These are phyloP conservation scores for Linyphia triangularis DNA, from an alignment of 2,888 invertebrate genomes.

Conservation along the genomic window DNA sequence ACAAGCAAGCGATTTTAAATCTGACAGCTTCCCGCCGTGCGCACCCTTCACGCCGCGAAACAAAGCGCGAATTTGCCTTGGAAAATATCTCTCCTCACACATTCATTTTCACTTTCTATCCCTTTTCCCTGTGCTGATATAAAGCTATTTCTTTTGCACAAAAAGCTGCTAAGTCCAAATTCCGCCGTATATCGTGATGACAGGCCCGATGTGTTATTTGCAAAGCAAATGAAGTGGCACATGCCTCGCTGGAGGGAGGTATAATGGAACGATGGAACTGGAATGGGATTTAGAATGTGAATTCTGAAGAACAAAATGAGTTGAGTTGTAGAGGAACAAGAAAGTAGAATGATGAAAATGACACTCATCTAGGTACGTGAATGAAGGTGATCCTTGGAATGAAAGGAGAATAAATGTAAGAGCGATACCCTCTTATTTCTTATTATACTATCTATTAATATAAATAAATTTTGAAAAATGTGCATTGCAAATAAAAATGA, in stretches of 20 bases:
- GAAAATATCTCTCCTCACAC: conserved; percentile 18
- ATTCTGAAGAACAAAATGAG: conserved; percentile 3
- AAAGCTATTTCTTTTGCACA: background rate
- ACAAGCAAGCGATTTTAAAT: conserved; percentile 46
- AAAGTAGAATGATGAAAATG: background rate
- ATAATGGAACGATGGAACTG: conserved; percentile 10
- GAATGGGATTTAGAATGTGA: conserved; percentile 34
- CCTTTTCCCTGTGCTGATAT: background rate
- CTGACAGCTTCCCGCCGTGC: background rate
- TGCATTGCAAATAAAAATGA: too few species aligned
- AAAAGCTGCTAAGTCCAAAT: conserved; percentile 28
- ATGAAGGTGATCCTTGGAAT: background rate
- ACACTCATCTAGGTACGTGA: background rate
- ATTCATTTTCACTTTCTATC: background rate
- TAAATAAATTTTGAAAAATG: too few species aligned
- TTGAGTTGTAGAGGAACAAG: background rate
- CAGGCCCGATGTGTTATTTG: conserved; percentile 39
- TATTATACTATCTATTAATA: too few species aligned
- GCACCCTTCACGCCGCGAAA: conserved; percentile 22
- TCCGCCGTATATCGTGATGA: conserved; percentile 40
- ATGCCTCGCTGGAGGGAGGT: background rate
- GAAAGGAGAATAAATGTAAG: background rate
- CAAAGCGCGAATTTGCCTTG: conserved; percentile 22
- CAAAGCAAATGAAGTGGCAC: conserved; percentile 57
- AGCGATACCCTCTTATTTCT: too few species aligned